phyloP scores from a whole-genome alignment of 2,113 vertebrate genomes.

The rat (Rattus norvegicus) region DNA sequence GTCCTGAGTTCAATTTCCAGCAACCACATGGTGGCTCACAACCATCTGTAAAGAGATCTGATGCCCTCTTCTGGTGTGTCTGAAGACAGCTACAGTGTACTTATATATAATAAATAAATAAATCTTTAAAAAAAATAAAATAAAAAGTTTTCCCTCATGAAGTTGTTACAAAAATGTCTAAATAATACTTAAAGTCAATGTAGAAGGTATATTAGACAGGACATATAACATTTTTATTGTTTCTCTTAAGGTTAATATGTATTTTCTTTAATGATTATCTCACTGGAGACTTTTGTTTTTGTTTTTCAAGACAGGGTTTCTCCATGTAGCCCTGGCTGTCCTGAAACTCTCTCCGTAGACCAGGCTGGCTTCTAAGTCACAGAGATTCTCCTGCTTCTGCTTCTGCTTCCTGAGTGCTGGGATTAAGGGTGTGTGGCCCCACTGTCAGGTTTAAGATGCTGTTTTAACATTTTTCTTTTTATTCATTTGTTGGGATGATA shows the following conservation, averaged over 20 bases:
- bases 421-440: no score
- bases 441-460: not conserved
- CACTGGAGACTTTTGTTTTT: not conserved
- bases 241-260: not conserved
- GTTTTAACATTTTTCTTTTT: not conserved
- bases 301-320: no score
- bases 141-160: not conserved
- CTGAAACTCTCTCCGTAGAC: no score
- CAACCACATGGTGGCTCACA: no score
- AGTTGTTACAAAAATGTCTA: not conserved
- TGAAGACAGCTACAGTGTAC: no score
- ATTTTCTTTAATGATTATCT: not conserved
- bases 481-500: not conserved
- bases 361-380: no score
- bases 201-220: not conserved
- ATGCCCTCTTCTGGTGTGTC: no score
- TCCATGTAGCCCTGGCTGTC: no score
- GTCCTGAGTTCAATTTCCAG: no score
- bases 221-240: not conserved
- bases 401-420: no score
- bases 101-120: not conserved
- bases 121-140: not conserved
- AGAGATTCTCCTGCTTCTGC: no score
- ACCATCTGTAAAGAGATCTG: no score
- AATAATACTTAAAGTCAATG: not conserved